Conservation (phyloP, 2,797 vertebrate species). For the Tympanoctomys barrerae region DNA sequence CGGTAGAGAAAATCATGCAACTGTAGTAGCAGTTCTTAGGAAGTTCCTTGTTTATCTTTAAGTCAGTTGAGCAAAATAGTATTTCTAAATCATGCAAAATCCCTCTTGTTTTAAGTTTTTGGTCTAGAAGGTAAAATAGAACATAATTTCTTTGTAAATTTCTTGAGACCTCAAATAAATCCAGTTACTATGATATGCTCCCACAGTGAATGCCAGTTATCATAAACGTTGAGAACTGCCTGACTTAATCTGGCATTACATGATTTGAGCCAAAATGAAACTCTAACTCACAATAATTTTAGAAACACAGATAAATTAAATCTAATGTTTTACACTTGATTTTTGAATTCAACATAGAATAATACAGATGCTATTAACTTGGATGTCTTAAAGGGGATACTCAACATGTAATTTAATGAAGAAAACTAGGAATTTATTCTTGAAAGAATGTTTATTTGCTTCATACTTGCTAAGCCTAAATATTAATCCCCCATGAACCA, state of each 20-base stretch:
- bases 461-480: not conserved
- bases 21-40: not conserved
- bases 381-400: not conserved
- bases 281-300: not conserved
- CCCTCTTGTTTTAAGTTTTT: not conserved
- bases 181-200: not conserved
- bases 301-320: slow-evolving; percentile 33
- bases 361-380: not conserved
- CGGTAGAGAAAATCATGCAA: not conserved
- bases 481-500: not conserved
- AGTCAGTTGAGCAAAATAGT: not conserved
- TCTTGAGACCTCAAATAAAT: not conserved
- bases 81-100: not conserved
- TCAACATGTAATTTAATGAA: slow-evolving; percentile 32
- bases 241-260: not conserved
- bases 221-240: not conserved
- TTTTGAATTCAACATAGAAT: not conserved
- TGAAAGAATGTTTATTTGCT: slow-evolving; percentile 6
- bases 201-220: not conserved
- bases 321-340: not conserved
- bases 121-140: not conserved
- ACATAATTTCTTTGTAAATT: not conserved
- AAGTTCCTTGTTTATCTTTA: not conserved
- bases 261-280: not conserved
- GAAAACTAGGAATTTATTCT: not conserved